Percentiles rank a stretch among this genome's conserved stretches.
These are phyloP conservation scores for Lepidocolaptes lacrymiger DNA, from an alignment of 2,797 vertebrate genomes.

Conservation along the genomic window DNA sequence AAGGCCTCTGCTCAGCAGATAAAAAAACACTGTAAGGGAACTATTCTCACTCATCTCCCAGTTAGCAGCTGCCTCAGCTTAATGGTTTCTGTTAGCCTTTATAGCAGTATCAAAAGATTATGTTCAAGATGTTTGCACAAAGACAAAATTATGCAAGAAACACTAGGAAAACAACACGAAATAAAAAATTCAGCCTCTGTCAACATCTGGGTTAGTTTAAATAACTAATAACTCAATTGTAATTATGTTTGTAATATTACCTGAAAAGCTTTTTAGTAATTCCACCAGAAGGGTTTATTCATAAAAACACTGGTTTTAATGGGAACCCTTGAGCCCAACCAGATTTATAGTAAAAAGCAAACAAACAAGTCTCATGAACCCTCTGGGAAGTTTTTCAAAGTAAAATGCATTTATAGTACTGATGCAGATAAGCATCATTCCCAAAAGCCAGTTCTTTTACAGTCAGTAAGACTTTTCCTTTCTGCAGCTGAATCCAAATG, in stretches of 20 bases:
- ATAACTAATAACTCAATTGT: background rate
- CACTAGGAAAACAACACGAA: background rate
- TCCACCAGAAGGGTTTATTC: background rate
- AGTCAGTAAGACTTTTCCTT: slow-evolving; percentile 19
- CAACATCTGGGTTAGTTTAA: background rate
- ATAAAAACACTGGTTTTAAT: background rate
- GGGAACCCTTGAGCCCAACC: background rate
- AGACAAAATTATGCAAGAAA: background rate
- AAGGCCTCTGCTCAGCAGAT: background rate
- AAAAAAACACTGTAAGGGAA: background rate
- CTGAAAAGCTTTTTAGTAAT: background rate
- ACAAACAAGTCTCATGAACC: background rate
- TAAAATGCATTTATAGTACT: slow-evolving; percentile 38
- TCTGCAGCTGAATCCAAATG: slow-evolving; percentile 19
- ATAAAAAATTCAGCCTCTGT: background rate
- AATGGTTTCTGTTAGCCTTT: background rate
- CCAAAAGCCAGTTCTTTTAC: slow-evolving; percentile 22
- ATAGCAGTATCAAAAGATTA: background rate
- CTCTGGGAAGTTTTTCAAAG: slow-evolving; percentile 33
- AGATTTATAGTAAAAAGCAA: background rate
- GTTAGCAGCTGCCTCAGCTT: background rate
- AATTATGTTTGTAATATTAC: background rate
- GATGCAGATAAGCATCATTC: slow-evolving; percentile 40
- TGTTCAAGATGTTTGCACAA: background rate
- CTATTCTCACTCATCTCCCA: background rate